Conservation (phyloP, 1,140 invertebrate species). For the Saccostrea echinata region DNA sequence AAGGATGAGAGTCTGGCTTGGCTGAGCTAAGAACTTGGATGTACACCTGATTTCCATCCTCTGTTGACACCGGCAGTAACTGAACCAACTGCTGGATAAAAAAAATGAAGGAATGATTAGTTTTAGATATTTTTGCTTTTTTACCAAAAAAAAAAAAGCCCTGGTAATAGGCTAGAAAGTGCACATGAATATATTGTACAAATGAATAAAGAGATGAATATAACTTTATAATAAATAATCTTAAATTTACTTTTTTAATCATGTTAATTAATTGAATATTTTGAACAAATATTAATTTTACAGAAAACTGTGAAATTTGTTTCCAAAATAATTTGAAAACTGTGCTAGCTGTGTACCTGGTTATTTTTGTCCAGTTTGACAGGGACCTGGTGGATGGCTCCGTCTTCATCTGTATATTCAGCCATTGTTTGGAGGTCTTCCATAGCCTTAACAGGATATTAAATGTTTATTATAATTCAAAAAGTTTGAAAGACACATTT, state of each 20-base stretch:
- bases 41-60: not conserved
- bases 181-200: too few relatives aligned
- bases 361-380: not conserved
- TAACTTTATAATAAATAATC: too few relatives aligned
- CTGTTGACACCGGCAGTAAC: not conserved
- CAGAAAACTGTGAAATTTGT: too few relatives aligned
- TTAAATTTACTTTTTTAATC: too few relatives aligned
- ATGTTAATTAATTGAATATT: too few relatives aligned
- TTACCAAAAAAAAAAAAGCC: too few relatives aligned
- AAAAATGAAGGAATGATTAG: not conserved
- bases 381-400: not conserved
- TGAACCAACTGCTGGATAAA: slow-evolving; percentile 36
- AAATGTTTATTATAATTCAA: too few relatives aligned
- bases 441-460: not conserved
- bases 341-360: not conserved
- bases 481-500: too few relatives aligned
- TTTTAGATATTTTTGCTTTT: not conserved
- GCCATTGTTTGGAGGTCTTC: not conserved
- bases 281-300: too few relatives aligned
- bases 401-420: slow-evolving; percentile 23
- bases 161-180: too few relatives aligned
- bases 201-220: too few relatives aligned
- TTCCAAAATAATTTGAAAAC: too few relatives aligned
- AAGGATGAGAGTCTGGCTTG: not conserved
- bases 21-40: not conserved